These are phyloP conservation scores for Carlito syrichta DNA, from an alignment of 2,113 vertebrate genomes.

Conservation along the genomic window DNA sequence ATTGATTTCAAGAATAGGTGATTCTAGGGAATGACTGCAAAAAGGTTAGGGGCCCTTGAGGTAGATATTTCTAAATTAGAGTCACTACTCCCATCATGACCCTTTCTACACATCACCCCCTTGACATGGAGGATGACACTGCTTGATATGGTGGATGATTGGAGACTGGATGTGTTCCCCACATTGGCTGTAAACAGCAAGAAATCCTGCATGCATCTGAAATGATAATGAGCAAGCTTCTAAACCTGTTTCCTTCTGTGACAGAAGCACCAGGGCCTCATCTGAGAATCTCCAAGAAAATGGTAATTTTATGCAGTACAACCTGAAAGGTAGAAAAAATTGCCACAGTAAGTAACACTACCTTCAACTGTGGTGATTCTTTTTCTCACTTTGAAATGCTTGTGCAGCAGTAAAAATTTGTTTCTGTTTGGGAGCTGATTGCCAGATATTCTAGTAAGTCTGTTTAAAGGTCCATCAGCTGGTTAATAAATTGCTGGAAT, in stretches of 20 bases:
- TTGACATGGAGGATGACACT: background rate
- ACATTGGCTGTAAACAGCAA: background rate
- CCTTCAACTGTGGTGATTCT: background rate
- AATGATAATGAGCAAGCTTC: background rate
- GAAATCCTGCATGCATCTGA: background rate
- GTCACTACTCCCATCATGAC: background rate
- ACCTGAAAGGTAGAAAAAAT: background rate
- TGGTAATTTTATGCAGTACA: slow-evolving; percentile 15
- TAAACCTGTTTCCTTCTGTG: background rate
- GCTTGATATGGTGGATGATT: background rate
- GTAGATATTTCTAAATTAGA: background rate
- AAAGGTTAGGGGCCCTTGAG: background rate
- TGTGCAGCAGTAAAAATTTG: background rate
- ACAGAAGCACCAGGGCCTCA: background rate
- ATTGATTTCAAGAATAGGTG: background rate
- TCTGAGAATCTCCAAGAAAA: background rate
- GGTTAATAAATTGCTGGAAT: background rate
- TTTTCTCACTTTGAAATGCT: background rate
- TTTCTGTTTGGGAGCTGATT: slow-evolving; percentile 7
- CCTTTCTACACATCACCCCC: background rate
- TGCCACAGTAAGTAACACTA: background rate
- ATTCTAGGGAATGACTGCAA: background rate
- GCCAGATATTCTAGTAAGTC: background rate
- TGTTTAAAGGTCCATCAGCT: background rate
- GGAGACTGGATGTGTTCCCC: background rate